These are phyloP conservation scores for Adineta ricciae DNA, from an alignment of 2,888 invertebrate genomes.

Conservation along the genomic window DNA sequence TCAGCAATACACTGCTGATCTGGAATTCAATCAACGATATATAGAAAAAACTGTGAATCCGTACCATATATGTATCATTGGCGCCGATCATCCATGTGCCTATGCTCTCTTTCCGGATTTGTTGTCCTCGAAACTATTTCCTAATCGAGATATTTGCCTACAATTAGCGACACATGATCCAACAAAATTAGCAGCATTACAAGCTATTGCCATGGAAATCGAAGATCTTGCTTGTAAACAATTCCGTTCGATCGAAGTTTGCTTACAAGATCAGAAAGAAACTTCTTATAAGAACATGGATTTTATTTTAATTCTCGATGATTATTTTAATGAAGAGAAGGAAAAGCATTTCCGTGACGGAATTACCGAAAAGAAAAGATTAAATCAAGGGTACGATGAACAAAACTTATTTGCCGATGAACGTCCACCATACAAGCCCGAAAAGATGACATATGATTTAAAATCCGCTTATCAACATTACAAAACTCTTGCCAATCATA, in stretches of 20 bases:
- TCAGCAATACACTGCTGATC: not conserved
- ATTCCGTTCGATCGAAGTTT: conserved; percentile 13
- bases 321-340: conserved; percentile 13
- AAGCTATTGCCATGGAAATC: conserved; percentile 27
- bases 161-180: conserved; percentile 10
- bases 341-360: not conserved
- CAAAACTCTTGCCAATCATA: not conserved
- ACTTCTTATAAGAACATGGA: conserved; percentile 18
- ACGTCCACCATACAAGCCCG: not conserved
- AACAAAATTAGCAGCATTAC: not conserved
- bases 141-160: conserved; percentile 21
- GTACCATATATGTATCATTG: not conserved
- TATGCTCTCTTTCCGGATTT: not conserved
- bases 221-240: conserved; percentile 21
- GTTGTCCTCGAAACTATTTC: not conserved
- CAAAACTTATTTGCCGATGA: conserved; percentile 25
- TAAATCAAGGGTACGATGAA: not conserved
- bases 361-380: not conserved
- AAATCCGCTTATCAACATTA: not conserved
- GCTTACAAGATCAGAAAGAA: not conserved
- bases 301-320: conserved; percentile 22
- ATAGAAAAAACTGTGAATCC: not conserved
- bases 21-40: not conserved
- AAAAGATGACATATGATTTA: not conserved
- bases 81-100: not conserved